phyloP scores from a whole-genome alignment of 2,113 vertebrate species.

The Pedetes capensis region DNA sequence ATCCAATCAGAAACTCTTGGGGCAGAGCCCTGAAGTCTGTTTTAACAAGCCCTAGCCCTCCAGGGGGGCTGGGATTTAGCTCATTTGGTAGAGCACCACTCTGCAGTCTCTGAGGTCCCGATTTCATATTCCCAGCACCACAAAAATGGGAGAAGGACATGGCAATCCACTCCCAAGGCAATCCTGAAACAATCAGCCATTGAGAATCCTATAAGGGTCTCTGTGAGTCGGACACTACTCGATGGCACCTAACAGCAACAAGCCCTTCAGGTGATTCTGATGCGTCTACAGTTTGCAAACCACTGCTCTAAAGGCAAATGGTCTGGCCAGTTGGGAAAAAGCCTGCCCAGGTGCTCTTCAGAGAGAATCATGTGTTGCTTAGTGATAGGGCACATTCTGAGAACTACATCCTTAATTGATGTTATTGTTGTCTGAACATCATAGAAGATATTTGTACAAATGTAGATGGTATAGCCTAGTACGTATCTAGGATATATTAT shows the following conservation, averaged over 20 bases:
- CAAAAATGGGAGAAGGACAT: too few species aligned
- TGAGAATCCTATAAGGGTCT: too few species aligned
- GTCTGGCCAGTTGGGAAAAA: not conserved
- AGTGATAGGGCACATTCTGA: not conserved
- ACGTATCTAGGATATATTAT: not conserved
- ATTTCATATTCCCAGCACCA: too few species aligned
- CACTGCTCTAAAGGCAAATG: not conserved
- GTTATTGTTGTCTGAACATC: not conserved
- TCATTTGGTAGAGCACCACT: too few species aligned
- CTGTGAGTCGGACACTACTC: too few species aligned
- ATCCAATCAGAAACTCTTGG: not conserved
- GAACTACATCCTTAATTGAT: not conserved
- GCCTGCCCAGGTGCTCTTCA: not conserved
- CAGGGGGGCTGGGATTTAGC: too few species aligned
- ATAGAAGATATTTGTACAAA: not conserved
- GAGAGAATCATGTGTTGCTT: not conserved
- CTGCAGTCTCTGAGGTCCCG: too few species aligned
- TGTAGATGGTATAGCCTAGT: not conserved
- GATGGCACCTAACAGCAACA: too few species aligned
- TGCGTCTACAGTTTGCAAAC: not conserved
- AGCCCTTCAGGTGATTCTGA: not conserved
- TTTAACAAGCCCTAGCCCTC: not conserved
- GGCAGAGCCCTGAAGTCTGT: not conserved
- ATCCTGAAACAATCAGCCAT: too few species aligned
- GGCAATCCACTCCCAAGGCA: too few species aligned